Percentiles rank a stretch among this genome's conserved stretches.
Conservation (phyloP, 2,797 vertebrate species). For the Cyclopterus lumpus region DNA sequence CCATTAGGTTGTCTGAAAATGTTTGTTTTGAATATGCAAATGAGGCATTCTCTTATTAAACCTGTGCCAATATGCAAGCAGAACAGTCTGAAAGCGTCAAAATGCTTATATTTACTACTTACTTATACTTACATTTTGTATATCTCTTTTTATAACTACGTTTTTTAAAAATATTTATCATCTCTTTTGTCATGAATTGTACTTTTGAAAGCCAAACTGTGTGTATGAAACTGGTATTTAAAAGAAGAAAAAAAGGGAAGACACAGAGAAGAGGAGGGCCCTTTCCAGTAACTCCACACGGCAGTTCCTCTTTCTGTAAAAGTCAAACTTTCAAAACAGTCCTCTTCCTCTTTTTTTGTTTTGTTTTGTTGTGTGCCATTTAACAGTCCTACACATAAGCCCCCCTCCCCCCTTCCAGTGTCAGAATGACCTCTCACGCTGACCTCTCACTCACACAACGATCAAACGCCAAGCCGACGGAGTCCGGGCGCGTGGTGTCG, state of each 20-base stretch:
- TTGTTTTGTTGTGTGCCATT: conserved; percentile 1
- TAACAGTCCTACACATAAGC: conserved; percentile 1
- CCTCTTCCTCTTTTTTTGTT: conserved; percentile 74
- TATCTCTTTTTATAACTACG: background rate
- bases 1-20: background rate
- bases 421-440: background rate
- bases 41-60: background rate
- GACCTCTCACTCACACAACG: background rate
- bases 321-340: conserved; percentile 68
- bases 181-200: background rate
- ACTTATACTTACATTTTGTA: background rate
- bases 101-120: background rate
- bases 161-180: too few species aligned
- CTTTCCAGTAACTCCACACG: conserved; percentile 69
- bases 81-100: background rate
- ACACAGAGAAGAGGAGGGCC: conserved; percentile 25
- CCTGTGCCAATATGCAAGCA: too few species aligned
- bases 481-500: conserved; percentile 24
- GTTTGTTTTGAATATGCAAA: background rate
- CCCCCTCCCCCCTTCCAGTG: too few species aligned
- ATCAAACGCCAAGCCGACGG: background rate
- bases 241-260: conserved; percentile 37
- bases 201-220: background rate
- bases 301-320: conserved; percentile 79
- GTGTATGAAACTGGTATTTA: background rate